Conservation (phyloP, 2,888 invertebrate genomes). For the Drosophila kokeensis region DNA sequence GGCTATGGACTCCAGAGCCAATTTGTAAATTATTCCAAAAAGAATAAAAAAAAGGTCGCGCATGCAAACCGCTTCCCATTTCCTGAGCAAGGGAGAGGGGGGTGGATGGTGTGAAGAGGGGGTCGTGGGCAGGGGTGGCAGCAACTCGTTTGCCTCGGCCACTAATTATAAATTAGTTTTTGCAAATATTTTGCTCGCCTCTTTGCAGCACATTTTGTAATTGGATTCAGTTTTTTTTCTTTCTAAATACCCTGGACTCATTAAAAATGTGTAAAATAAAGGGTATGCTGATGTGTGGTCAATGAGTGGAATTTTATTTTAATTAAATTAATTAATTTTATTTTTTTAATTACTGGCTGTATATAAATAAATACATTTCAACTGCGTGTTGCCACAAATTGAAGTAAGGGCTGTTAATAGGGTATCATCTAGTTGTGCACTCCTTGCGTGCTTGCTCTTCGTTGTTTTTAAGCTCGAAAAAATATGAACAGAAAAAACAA, state of each 20-base stretch:
- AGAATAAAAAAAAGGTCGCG: conserved; percentile 60
- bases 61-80: conserved; percentile 74
- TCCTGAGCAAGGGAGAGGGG: conserved; percentile 11
- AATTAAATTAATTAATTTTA: no score
- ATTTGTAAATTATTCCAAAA: conserved; percentile 70
- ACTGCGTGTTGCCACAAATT: not conserved
- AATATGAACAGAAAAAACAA: not conserved
- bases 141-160: conserved; percentile 41
- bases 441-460: not conserved
- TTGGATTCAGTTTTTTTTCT: conserved; percentile 20
- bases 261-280: not conserved
- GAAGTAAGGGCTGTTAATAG: not conserved
- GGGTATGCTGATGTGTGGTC: not conserved
- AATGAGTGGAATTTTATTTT: no score
- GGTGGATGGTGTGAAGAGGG: not conserved
- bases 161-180: conserved; percentile 78
- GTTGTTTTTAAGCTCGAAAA: not conserved
- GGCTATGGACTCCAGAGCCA: conserved; percentile 49
- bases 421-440: not conserved
- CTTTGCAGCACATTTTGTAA: conserved; percentile 41
- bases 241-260: not conserved
- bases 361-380: not conserved
- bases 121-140: not conserved
- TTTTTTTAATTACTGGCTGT: no score
- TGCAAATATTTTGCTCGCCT: conserved; percentile 71